Base-by-base conservation (phyloP, 1,140 invertebrate species). In the Lutraria rhynchaena region DNA sequence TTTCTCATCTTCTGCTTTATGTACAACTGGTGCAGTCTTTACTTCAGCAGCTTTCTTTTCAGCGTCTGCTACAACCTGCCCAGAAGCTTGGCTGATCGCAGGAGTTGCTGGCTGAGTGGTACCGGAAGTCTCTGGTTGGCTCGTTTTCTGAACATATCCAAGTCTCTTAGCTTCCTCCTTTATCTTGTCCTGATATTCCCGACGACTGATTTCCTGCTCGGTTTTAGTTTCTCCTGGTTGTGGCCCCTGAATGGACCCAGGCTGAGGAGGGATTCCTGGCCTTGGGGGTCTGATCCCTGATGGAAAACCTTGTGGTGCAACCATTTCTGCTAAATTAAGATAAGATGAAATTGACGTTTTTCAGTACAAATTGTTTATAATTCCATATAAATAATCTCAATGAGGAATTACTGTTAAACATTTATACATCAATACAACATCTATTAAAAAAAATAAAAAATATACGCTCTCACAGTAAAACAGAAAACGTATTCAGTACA, bases 1-100 rank as follows among this genome's bases (percentile, higher is more conserved):
- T 78, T 91, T 91, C 73, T 90, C 90, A 37, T 90, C 90, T 46
- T 86, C 86, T 0, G 81, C 81, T 70, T 89, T 86, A 2, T 80
- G 53, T 17, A 67, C 81, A 65, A 85, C 85, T 15, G 46, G 22
- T 7, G 24, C 31, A 5, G 61, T 17, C 65, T 74, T 51, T 19
- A 22, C n/a, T 19, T 29, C 63, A n/a, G 7, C 24, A 27, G 44
- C 5, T 31, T 67, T 67, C 63, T 67, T 67, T 7, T 33, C 37
- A 27, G 44, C 53, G 57, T 44, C 51, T 46, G 17, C 49, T 55
- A 31, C 60, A 4, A 22, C 70, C 49, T 27, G 17, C 1, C 46
- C 61, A 33, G 27, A 27, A 46, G 61, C 44, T 58, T 58, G 29
- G 37, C 19, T 3, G 17, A 22, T 35, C 41, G 35, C 37, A 41